Base-by-base conservation (phyloP, 2,888 invertebrate genomes). In the Papilio elwesi region DNA sequence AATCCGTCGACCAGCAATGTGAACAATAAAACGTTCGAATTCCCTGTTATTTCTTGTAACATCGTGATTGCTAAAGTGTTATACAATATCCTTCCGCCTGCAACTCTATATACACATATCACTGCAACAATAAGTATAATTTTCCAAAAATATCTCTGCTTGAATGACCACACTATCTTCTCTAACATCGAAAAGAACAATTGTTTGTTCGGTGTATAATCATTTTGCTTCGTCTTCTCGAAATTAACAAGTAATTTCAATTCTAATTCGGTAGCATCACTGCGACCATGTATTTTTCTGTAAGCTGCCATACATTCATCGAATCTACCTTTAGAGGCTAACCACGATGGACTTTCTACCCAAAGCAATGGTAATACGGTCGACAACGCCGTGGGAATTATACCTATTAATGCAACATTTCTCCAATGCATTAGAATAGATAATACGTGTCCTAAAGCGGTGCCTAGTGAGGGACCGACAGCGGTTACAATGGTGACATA, bases 281-380 rank as follows among this genome's bases (percentile, higher is more conserved):
- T 71, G 6, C 15, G 55, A 0, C 75, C 76, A 9, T 79, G 74
- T 4, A 78, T 26, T 36, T 71, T 62, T 36, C 74, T 74, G 12
- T 75, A 76, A 0, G 74, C 70, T 6, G n/a, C 13, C 0, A 66
- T 64, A 13, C 78, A 78, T 57, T 78, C 77, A 6, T 76, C 72
- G 43, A 76, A 80, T 47, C 74, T 72, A 4, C 79, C 79, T 59
- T 78, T 74, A 0, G 79, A 75, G 0, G 80, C 80, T 12, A 80
- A 65, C 80, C 80, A 80, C 7, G 76, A 75, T 0, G 80, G 79
- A 55, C 78, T 79, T 38, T 80, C 80, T 2, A 77, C 75, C 76
- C 76, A 80, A 59, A 79, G 76, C 0, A 71, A 55, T 0, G 78
- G 77, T 4, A 77, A 38, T 3, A 77, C 9, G 8, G 67, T 70